phyloP scores from a whole-genome alignment of 1,140 invertebrate genomes.

The Papilio polytes region DNA sequence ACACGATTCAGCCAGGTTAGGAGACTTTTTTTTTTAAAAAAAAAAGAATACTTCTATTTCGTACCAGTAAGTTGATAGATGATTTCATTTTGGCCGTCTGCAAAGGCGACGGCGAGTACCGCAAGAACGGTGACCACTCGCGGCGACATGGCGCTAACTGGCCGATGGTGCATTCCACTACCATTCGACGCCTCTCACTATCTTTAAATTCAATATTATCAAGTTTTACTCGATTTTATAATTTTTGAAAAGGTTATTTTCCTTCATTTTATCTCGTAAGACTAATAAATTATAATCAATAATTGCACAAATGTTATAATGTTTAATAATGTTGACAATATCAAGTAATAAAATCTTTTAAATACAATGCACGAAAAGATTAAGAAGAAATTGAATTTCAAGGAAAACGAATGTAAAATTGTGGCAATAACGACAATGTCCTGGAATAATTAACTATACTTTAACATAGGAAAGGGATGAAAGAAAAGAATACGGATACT shows the following conservation, averaged over 20 bases:
- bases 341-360: no score
- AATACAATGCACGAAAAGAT: no score
- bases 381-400: no score
- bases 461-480: no score
- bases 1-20: not conserved
- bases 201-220: no score
- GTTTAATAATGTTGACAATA: not conserved
- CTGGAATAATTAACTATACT: no score
- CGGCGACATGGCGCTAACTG: conserved; percentile 42
- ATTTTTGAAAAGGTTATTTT: not conserved
- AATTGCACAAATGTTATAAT: not conserved
- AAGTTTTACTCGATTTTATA: no score
- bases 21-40: not conserved
- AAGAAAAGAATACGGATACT: no score
- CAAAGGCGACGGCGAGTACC: conserved; percentile 32
- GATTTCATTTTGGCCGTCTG: conserved; percentile 22
- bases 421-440: no score
- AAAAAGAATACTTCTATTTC: not conserved
- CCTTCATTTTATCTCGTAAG: not conserved
- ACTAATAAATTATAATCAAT: not conserved
- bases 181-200: conserved; percentile 27
- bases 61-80: conserved; percentile 36
- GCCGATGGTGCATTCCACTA: conserved; percentile 10
- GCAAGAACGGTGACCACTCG: conserved; percentile 42
- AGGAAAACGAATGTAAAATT: no score